phyloP scores from a whole-genome alignment of 2,113 vertebrate species.

The Oxyura jamaicensis region DNA sequence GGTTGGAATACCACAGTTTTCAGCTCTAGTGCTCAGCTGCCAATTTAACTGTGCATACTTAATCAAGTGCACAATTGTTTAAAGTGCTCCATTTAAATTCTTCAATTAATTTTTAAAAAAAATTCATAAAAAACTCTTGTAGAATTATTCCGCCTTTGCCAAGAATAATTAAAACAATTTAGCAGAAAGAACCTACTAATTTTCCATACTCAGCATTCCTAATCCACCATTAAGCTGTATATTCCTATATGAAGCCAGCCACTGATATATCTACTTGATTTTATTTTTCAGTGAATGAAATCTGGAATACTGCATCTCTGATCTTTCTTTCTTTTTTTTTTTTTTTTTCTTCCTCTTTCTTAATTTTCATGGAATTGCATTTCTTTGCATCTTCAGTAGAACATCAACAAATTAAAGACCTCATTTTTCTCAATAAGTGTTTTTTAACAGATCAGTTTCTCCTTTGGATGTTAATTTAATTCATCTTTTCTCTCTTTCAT shows the following conservation, averaged over 20 bases:
- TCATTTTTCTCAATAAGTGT: neutral
- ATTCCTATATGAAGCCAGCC: neutral
- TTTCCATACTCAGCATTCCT: neutral
- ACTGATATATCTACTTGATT: neutral
- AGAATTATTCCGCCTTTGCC: neutral
- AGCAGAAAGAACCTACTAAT: neutral
- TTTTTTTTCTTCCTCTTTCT: neutral
- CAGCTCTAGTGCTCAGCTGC: neutral
- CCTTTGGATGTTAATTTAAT: neutral
- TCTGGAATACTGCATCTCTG: neutral
- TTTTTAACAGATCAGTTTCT: neutral
- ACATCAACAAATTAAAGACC: neutral
- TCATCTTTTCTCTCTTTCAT: neutral
- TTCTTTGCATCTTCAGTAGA: neutral
- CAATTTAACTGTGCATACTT: neutral
- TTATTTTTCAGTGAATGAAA: neutral
- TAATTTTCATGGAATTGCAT: neutral
- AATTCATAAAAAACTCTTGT: neutral
- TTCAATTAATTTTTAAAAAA: slow-evolving; percentile 21
- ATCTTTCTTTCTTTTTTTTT: neutral
- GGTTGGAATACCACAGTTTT: neutral
- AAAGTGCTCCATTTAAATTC: slow-evolving; percentile 16
- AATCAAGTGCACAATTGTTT: neutral
- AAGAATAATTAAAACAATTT: slow-evolving; percentile 40
- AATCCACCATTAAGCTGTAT: neutral